Conservation (phyloP, 1,140 invertebrate species). For the Diabrotica virgifera region DNA sequence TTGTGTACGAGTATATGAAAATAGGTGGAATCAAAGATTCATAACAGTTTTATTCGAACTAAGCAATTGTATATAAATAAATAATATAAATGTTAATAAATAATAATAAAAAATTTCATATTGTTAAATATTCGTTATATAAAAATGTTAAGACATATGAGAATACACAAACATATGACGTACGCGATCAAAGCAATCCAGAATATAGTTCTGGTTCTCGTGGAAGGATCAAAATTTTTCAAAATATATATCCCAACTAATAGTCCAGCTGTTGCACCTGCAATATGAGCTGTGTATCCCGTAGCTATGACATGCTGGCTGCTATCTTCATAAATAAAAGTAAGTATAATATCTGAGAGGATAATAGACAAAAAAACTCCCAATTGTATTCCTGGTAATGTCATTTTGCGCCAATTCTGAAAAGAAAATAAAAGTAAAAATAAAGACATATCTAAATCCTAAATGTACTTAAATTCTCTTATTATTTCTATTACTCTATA, state of each 20-base stretch:
- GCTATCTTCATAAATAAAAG: conserved; percentile 74
- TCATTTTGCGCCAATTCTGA: conserved; percentile 91
- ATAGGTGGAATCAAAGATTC: too few relatives aligned
- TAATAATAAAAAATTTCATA: too few relatives aligned
- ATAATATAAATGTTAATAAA: too few relatives aligned
- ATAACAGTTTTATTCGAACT: too few relatives aligned
- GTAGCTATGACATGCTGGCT: conserved; percentile 60
- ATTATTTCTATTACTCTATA: too few relatives aligned
- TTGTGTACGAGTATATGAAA: too few relatives aligned
- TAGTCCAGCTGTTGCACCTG: conserved; percentile 77
- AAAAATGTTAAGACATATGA: conserved; percentile 30
- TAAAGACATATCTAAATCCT: too few relatives aligned
- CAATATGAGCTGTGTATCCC: conserved; percentile 86
- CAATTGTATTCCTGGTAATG: conserved; percentile 77
- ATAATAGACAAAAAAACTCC: conserved; percentile 73
- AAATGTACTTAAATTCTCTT: too few relatives aligned
- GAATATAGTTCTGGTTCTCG: conserved; percentile 81
- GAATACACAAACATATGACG: conserved; percentile 66
- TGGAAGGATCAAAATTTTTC: conserved; percentile 80
- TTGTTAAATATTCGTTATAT: background rate
- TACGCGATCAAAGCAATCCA: conserved; percentile 78
- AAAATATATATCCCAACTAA: conserved; percentile 87
- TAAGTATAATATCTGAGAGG: conserved; percentile 62
- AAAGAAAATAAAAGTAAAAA: conserved; percentile 31
- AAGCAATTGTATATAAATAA: too few relatives aligned